These are phyloP conservation scores for Sinocyclocheilus anshuiensis DNA, from an alignment of 2,113 vertebrate species.

Conservation along the genomic window DNA sequence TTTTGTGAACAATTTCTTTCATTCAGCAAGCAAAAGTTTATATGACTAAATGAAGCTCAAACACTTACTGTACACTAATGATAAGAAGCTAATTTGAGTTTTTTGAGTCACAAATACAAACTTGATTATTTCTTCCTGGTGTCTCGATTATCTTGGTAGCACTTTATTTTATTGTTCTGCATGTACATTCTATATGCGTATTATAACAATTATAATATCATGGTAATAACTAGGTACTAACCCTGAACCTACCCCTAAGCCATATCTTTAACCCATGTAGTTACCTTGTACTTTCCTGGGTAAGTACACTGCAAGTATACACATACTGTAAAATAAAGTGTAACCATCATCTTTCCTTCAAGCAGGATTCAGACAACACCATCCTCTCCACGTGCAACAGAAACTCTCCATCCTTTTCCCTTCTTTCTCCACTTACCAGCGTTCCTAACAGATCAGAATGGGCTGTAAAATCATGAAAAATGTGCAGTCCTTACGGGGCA, in stretches of 20 bases:
- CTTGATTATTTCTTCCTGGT: background rate
- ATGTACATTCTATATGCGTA: too few relatives aligned
- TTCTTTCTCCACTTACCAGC: constrained; percentile 61
- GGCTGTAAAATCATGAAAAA: constrained; percentile 93
- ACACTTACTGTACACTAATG: background rate
- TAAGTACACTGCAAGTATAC: too few relatives aligned
- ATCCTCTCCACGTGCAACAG: background rate
- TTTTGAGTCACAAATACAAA: background rate
- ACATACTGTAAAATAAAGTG: too few relatives aligned
- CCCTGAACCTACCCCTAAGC: too few relatives aligned
- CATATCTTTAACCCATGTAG: too few relatives aligned
- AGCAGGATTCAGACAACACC: background rate
- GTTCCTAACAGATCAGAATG: constrained; percentile 84
- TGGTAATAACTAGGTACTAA: too few relatives aligned
- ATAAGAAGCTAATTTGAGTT: background rate
- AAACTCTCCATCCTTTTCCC: background rate
- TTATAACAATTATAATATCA: too few relatives aligned
- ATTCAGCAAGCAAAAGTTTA: background rate
- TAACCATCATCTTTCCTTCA: background rate
- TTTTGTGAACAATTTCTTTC: background rate
- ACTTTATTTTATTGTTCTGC: too few relatives aligned
- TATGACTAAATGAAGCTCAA: background rate
- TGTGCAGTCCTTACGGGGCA: constrained; percentile 87
- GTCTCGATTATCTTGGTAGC: background rate
- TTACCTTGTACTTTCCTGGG: too few relatives aligned